A percentile compares a stretch with the other conserved stretches of the same genome.
phyloP scores from a whole-genome alignment of 2,797 vertebrate species.

The Uromys caudimaculatus region DNA sequence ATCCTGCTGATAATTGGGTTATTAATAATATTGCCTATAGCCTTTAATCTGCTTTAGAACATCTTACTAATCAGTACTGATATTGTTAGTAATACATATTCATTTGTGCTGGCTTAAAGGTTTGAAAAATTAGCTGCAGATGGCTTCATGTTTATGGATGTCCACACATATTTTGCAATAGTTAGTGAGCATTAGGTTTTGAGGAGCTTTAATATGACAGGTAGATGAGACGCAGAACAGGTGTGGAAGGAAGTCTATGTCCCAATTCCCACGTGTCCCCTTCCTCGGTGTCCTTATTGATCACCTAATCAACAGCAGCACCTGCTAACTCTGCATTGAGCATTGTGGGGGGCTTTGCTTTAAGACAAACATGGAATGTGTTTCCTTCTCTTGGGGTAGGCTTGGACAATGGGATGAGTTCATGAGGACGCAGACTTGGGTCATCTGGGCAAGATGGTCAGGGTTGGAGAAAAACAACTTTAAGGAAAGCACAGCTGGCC shows the following conservation, averaged over 20 bases:
- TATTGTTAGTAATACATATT: slow-evolving; percentile 74
- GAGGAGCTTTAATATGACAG: slow-evolving; percentile 17
- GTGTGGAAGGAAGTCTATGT: slow-evolving; percentile 42
- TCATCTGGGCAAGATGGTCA: background rate
- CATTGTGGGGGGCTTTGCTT: background rate
- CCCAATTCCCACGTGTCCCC: background rate
- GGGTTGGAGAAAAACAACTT: background rate
- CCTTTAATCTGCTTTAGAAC: slow-evolving; percentile 68
- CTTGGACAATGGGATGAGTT: background rate
- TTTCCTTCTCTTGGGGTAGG: background rate
- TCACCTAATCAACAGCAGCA: background rate
- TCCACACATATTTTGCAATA: slow-evolving; percentile 39
- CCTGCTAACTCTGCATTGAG: background rate
- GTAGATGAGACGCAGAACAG: slow-evolving; percentile 49
- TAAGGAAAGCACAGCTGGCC: background rate
- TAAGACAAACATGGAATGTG: background rate
- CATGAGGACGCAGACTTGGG: background rate
- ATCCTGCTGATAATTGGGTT: slow-evolving; percentile 64
- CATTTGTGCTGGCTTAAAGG: slow-evolving; percentile 65
- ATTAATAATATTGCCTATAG: slow-evolving; percentile 74
- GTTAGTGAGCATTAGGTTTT: slow-evolving; percentile 56
- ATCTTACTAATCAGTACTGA: slow-evolving; percentile 41
- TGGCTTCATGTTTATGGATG: slow-evolving; percentile 79
- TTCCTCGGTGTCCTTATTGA: background rate
- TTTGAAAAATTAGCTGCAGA: slow-evolving; percentile 77